A percentile compares a stretch with the other conserved stretches of the same genome.
These are phyloP conservation scores for Tinamus major DNA, from an alignment of 2,797 vertebrate genomes.

Conservation along the genomic window DNA sequence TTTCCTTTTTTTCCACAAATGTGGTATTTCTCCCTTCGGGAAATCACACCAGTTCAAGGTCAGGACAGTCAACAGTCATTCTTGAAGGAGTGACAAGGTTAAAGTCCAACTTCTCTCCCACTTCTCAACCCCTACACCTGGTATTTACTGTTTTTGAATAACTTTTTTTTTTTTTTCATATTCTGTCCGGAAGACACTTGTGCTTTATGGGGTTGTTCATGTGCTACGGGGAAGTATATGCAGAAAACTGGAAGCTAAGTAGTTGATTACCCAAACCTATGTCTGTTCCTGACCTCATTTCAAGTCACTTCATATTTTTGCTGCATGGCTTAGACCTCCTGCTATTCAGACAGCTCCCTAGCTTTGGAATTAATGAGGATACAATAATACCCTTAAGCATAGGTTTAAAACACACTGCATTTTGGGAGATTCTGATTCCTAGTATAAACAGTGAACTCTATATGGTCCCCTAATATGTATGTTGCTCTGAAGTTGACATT, in stretches of 20 bases:
- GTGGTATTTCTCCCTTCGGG: constrained; percentile 48
- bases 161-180: constrained; percentile 42
- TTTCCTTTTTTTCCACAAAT: constrained; percentile 41
- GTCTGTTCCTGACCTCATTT: not conserved
- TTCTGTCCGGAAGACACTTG: not conserved
- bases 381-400: not conserved
- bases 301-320: not conserved
- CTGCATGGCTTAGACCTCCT: not conserved
- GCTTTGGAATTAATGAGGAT: not conserved
- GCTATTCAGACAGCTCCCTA: not conserved
- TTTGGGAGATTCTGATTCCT: not conserved
- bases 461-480: not conserved
- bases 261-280: not conserved
- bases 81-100: constrained; percentile 43
- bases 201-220: not conserved
- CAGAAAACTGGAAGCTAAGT: not conserved
- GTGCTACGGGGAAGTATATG: not conserved
- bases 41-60: constrained; percentile 38
- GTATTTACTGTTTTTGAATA: constrained; percentile 45
- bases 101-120: constrained; percentile 19
- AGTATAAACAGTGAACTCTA: not conserved
- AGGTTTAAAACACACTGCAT: not conserved
- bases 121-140: constrained; percentile 24
- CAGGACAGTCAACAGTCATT: constrained; percentile 42
- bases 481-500: not conserved